Percentiles rank a stretch among this genome's conserved stretches.
phyloP scores from a whole-genome alignment of 1,140 invertebrate genomes.

The Euborellia annulipes region DNA sequence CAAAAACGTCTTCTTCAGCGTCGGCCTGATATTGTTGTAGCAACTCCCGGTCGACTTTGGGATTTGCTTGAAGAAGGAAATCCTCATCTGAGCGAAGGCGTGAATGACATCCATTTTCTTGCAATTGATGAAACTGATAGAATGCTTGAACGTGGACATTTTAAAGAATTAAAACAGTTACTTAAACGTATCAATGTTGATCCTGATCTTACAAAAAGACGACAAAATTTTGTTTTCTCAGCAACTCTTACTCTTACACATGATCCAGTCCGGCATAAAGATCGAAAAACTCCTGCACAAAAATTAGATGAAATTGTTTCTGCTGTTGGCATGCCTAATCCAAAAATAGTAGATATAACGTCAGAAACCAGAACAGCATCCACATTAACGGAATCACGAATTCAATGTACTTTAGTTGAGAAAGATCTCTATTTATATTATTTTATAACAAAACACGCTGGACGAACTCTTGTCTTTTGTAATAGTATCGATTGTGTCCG shows the following conservation, averaged over 20 bases:
- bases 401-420: conserved; percentile 50
- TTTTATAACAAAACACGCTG: conserved; percentile 67
- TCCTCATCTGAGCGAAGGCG: conserved; percentile 50
- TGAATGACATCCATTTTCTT: conserved; percentile 41
- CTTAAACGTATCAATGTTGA: conserved; percentile 65
- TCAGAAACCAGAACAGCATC: conserved; percentile 50
- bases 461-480: conserved; percentile 89
- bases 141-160: conserved; percentile 95
- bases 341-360: conserved; percentile 89
- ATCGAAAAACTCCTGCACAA: conserved; percentile 36
- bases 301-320: conserved; percentile 55
- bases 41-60: conserved; percentile 91
- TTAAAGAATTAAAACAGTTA: conserved; percentile 76
- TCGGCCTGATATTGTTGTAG: conserved; percentile 87
- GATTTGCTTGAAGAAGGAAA: conserved; percentile 71
- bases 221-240: conserved; percentile 95
- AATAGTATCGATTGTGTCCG: conserved; percentile 91
- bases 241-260: conserved; percentile 89
- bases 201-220: conserved; percentile 33
- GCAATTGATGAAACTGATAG: conserved; percentile 98
- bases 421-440: conserved; percentile 93
- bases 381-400: conserved; percentile 66
- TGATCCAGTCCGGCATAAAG: conserved; percentile 31
- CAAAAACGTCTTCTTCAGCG: conserved; percentile 71
- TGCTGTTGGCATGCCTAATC: conserved; percentile 66